Evolutionary conservation across 2,888 invertebrate genomes (phyloP), one percentile per base, ranked within the genome.

Genomic region (Ametastegia equiseti): DNA sequence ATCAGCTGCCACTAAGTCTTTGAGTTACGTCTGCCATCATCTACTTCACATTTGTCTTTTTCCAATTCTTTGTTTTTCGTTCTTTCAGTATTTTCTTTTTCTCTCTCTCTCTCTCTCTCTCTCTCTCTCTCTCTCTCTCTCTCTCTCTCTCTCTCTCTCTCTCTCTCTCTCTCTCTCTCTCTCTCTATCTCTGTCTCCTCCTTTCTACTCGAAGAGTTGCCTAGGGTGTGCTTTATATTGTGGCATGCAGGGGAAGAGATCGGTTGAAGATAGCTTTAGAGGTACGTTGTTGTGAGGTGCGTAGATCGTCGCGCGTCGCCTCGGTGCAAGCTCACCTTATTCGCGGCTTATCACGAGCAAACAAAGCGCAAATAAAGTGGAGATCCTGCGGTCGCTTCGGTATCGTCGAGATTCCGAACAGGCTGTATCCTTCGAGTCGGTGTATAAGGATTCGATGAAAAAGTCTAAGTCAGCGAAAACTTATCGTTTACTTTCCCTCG

Each of bases 41-140:
- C 80, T 67, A 79, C 83, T 83, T 82, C 81, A 83, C 84, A 81
- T 85, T 85, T 84, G 83, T 83, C 84, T 82, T 81, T n/a, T 81
- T 81, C 81, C 79, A 42, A 27, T 78, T 78, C 60, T 78, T 60
- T 78, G 57, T 60, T 30, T n/a, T n/a, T n/a, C n/a, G n/a, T n/a
- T n/a, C n/a, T n/a, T n/a, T n/a, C n/a, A n/a, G n/a, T n/a, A n/a
- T n/a, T n/a, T n/a, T n/a, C n/a, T n/a, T n/a, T n/a, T n/a, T n/a
- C n/a, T n/a, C n/a, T n/a, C n/a, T n/a, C n/a, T n/a, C n/a, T n/a
- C n/a, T n/a, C n/a, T n/a, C n/a, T n/a, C n/a, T n/a, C n/a, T n/a
- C n/a, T n/a, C n/a, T n/a, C n/a, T n/a, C n/a, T n/a, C n/a, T n/a
- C n/a, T n/a, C n/a, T n/a, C n/a, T n/a, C n/a, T n/a, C n/a, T n/a